Evolutionary conservation across 2,888 invertebrate genomes (phyloP), one percentile per base, ranked within the genome.

Genomic region (Spatulosminthurus flaviceps): DNA sequence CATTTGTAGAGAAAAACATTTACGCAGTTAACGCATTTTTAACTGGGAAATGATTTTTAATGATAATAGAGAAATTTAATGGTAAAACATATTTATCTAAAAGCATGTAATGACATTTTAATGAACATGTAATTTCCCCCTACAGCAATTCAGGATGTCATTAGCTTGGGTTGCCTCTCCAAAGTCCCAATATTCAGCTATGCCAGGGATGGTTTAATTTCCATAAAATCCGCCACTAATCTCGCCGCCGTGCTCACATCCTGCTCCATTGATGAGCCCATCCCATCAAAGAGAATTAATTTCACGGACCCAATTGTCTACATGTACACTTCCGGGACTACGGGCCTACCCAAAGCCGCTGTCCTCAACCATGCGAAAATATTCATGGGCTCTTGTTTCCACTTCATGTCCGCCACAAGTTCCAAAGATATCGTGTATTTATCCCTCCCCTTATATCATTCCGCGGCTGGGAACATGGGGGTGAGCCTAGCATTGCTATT

Each of bases 281-380:
- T 86, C 70, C 83, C 88, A 1, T 86, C 89, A 80, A 87, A 90
- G 19, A 88, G 90, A 34, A 90, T 91, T 2, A 91, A 91, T 75
- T 93, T 94, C 87, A 91, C 92, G 82, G 95, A 94, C 86, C 92
- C 92, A 86, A 88, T 98, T 77, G 90, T 98, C 60, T 98, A 97
- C 87, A 97, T 99, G 86, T 99, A 96, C 88, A 99, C 98, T 0
- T 98, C 98, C 64, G 99, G 99, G 43, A 99, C 99, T 0, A 99
- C 98, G 0, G 99, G 98, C 9, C 88, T 98, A 81, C 98, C 98
- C 0, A 99, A 98, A 88, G 98, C 98, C 42, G 98, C 98, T 43
- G 94, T 98, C 73, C 96, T 98, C 86, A 95, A 94, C n/a, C 93
- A 96, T 86, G 93, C 95, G 64, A 92, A 81, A 66, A 74, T 82